These are phyloP conservation scores for Pavo muticus DNA, from an alignment of 2,113 vertebrate species.

Conservation along the genomic window DNA sequence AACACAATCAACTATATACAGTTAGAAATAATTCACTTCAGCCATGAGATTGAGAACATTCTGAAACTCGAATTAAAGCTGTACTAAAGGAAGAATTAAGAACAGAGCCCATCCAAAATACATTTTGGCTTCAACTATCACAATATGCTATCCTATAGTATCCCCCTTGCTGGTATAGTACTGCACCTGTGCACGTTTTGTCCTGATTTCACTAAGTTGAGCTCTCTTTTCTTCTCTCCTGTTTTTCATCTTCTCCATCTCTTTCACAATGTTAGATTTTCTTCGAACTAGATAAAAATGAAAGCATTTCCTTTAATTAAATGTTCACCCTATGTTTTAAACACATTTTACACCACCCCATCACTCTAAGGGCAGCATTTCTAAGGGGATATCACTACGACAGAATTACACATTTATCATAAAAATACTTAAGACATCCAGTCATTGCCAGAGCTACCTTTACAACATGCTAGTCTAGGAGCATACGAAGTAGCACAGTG, in stretches of 20 bases:
- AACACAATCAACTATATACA: not conserved
- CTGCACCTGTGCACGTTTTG: slow-evolving; percentile 88
- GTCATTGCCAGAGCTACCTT: not conserved
- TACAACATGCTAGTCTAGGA: not conserved
- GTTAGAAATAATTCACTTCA: not conserved
- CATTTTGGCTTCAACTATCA: not conserved
- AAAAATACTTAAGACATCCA: not conserved
- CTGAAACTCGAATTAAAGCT: not conserved
- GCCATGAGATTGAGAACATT: not conserved
- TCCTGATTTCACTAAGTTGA: slow-evolving; percentile 82
- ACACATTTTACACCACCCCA: not conserved
- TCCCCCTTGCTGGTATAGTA: not conserved
- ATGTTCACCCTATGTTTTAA: not conserved
- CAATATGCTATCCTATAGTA: not conserved
- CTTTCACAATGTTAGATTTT: slow-evolving; percentile 82
- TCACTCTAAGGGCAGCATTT: not conserved
- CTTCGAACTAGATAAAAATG: slow-evolving; percentile 78
- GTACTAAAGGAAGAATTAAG: not conserved
- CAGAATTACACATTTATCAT: not conserved
- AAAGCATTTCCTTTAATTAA: not conserved
- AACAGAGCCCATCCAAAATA: not conserved
- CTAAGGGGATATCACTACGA: not conserved
- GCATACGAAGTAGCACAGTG: not conserved
- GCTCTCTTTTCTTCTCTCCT: slow-evolving; percentile 85
- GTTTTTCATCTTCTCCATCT: slow-evolving; percentile 86